A percentile compares a stretch with the other conserved stretches of the same genome.
Evolutionary conservation across 2,113 vertebrate species (phyloP).

Genomic region (Pituophis catenifer): DNA sequence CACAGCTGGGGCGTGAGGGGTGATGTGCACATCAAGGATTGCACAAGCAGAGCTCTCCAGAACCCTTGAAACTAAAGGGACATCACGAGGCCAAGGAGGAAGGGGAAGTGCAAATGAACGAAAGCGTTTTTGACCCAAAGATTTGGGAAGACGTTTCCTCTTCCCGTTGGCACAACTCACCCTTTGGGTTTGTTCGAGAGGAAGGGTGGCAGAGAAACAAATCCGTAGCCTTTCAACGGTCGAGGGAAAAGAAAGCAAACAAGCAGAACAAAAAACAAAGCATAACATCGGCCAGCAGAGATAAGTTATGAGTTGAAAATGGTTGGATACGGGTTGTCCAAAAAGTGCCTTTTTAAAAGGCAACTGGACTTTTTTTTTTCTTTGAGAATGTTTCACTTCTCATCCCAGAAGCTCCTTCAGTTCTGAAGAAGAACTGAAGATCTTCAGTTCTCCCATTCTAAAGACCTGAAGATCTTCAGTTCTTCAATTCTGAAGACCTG

Average conservation of each 20-base stretch:
- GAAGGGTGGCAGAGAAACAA: neutral
- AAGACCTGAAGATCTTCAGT: no score
- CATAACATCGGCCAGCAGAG: neutral
- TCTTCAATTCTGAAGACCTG: no score
- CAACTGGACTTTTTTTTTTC: neutral
- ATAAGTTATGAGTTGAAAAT: accelerated
- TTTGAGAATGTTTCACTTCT: neutral
- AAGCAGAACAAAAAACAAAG: neutral
- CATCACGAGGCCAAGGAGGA: neutral
- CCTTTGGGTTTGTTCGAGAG: neutral
- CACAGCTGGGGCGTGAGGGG: neutral
- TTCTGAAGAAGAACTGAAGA: neutral
- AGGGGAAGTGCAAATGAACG: neutral
- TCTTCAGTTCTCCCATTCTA: no score
- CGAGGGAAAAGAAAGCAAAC: neutral
- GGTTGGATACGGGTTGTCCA: neutral
- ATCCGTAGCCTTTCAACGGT: neutral
- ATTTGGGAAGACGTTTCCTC: neutral
- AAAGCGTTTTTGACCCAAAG: neutral
- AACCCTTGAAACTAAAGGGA: neutral
- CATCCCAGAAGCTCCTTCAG: neutral
- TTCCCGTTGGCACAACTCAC: neutral
- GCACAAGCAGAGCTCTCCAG: neutral
- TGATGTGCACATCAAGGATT: neutral
- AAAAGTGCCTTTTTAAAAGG: neutral